phyloP scores from a whole-genome alignment of 2,113 vertebrate genomes.

The Furnarius figulus region DNA sequence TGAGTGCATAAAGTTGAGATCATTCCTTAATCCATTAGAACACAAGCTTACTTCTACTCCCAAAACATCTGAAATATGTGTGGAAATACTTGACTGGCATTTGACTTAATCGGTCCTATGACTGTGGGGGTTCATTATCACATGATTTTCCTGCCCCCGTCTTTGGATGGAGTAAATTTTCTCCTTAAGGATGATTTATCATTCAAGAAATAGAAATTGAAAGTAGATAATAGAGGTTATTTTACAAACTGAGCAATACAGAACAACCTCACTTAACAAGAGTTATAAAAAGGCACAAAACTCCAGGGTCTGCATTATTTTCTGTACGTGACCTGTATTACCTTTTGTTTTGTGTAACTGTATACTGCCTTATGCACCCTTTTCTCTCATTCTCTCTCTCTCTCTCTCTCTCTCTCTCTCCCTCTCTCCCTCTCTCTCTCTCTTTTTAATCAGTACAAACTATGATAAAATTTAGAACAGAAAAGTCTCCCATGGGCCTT shows the following conservation, averaged over 20 bases:
- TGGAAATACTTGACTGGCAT: slow-evolving; percentile 13
- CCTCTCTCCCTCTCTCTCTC: too few species aligned
- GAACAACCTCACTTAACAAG: background rate
- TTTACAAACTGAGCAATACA: background rate
- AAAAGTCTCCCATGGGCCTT: background rate
- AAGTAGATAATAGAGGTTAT: background rate
- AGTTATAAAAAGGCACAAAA: background rate
- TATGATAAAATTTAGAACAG: background rate
- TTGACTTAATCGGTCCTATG: slow-evolving; percentile 36
- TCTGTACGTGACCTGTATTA: background rate
- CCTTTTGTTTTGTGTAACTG: background rate
- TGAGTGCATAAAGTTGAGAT: background rate
- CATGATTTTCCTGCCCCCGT: slow-evolving; percentile 14
- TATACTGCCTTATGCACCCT: background rate
- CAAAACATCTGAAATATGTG: background rate
- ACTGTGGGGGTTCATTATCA: slow-evolving; percentile 16
- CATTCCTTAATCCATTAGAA: background rate
- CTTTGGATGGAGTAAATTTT: slow-evolving; percentile 25
- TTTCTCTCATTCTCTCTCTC: too few species aligned
- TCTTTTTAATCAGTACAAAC: background rate
- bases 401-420: background rate
- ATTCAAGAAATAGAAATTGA: slow-evolving; percentile 20
- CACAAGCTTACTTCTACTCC: background rate
- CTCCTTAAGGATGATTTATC: background rate
- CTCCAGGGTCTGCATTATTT: background rate